Conservation (phyloP, 2,888 invertebrate genomes). For the Chaetoderma sp. region DNA sequence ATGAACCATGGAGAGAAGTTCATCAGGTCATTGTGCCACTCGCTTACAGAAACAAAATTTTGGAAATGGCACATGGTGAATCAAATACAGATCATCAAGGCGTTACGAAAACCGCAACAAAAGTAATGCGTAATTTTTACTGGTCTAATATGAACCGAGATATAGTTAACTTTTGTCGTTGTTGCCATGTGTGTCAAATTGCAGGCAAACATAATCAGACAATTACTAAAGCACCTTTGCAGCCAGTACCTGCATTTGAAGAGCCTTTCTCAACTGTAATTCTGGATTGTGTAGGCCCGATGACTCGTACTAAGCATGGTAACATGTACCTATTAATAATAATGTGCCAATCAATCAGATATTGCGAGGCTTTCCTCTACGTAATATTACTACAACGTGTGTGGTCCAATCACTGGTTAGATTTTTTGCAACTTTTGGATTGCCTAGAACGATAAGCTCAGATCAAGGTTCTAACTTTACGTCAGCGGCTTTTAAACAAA, state of each 20-base stretch:
- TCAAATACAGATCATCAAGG: conserved; percentile 29
- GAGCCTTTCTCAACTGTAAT: conserved; percentile 31
- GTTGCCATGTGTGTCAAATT: conserved; percentile 31
- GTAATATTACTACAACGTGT: conserved; percentile 33
- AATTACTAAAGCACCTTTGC: conserved; percentile 15
- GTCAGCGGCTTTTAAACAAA: conserved; percentile 33
- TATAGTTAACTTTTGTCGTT: too few relatives aligned
- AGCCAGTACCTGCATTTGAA: conserved; percentile 21
- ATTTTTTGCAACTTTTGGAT: conserved; percentile 31
- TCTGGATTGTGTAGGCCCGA: too few relatives aligned
- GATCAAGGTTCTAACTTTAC: conserved; percentile 40
- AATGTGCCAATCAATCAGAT: conserved; percentile 31
- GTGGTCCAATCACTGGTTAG: conserved; percentile 33
- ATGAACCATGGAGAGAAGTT: conserved; percentile 6
- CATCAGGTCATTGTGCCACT: conserved; percentile 21
- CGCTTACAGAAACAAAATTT: conserved; percentile 11
- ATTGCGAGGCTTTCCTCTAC: conserved; percentile 41
- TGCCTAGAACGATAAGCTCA: conserved; percentile 35
- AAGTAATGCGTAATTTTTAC: conserved; percentile 22
- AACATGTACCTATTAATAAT: too few relatives aligned
- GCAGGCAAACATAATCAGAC: conserved; percentile 28
- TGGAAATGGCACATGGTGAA: conserved; percentile 28
- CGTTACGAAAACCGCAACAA: conserved; percentile 22
- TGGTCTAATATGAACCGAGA: too few relatives aligned
- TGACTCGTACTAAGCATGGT: too few relatives aligned